phyloP scores from a whole-genome alignment of 2,888 invertebrate species.

The Electrophaes corylata region DNA sequence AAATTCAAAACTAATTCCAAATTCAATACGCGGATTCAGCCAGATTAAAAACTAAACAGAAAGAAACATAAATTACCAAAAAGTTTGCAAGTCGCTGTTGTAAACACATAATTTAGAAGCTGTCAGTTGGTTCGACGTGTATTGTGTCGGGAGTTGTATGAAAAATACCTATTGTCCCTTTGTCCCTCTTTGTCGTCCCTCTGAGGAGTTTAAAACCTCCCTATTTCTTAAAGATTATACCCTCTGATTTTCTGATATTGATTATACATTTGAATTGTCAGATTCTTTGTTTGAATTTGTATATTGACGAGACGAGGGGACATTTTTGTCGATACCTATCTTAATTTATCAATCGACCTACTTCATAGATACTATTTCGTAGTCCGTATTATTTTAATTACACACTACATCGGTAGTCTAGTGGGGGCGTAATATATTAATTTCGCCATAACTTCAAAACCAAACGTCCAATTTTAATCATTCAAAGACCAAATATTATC shows the following conservation, averaged over 20 bases:
- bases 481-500: too few species aligned
- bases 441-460: too few species aligned
- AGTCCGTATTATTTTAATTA: too few species aligned
- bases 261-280: constrained; percentile 31
- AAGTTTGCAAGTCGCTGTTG: constrained; percentile 31
- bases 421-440: too few species aligned
- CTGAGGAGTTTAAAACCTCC: constrained; percentile 54
- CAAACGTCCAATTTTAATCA: too few species aligned
- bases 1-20: constrained; percentile 9
- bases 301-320: neutral
- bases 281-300: constrained; percentile 22
- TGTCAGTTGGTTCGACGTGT: constrained; percentile 36
- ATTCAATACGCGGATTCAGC: constrained; percentile 10
- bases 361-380: too few species aligned
- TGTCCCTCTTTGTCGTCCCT: constrained; percentile 43
- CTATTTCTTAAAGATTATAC: constrained; percentile 53
- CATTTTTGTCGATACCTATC: neutral
- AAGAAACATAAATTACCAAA: constrained; percentile 40
- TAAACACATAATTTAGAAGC: constrained; percentile 45
- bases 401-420: too few species aligned
- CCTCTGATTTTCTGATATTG: constrained; percentile 34
- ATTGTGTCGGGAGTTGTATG: constrained; percentile 41
- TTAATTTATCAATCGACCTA: too few species aligned
- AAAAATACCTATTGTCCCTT: constrained; percentile 53
- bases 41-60: constrained; percentile 31